phyloP scores from a whole-genome alignment of 2,113 vertebrate genomes.

The Macrotis lagotis region DNA sequence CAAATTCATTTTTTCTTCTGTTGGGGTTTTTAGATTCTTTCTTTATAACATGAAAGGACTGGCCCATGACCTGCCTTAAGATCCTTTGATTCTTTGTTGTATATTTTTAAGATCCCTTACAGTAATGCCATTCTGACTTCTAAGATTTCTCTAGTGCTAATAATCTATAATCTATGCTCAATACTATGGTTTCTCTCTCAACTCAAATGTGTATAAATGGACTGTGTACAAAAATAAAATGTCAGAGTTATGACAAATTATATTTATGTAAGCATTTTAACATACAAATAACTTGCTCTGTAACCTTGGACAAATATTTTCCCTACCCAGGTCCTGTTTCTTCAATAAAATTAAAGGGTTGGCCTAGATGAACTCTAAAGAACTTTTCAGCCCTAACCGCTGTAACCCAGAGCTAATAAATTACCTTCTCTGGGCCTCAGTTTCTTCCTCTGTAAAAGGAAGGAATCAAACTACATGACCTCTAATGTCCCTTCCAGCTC shows the following conservation, averaged over 20 bases:
- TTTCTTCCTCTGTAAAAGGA: conserved; percentile 21
- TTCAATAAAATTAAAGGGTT: neutral
- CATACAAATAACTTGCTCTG: neutral
- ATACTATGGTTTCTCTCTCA: neutral
- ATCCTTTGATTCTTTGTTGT: neutral
- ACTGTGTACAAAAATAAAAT: neutral
- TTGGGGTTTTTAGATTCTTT: neutral
- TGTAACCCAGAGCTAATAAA: neutral
- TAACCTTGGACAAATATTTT: neutral
- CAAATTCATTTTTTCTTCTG: neutral
- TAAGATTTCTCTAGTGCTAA: neutral
- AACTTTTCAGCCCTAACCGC: neutral
- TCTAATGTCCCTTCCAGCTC: neutral
- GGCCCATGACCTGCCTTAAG: neutral
- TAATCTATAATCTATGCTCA: neutral
- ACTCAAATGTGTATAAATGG: neutral
- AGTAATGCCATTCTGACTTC: neutral
- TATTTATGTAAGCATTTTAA: neutral
- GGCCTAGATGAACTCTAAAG: neutral
- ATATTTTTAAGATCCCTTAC: neutral
- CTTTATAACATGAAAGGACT: neutral
- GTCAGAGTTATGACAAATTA: neutral
- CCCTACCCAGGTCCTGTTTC: neutral
- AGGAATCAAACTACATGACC: neutral
- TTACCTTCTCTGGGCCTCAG: neutral